Conservation (phyloP, 2,888 invertebrate genomes). For the Caenorhabditis sinica region DNA sequence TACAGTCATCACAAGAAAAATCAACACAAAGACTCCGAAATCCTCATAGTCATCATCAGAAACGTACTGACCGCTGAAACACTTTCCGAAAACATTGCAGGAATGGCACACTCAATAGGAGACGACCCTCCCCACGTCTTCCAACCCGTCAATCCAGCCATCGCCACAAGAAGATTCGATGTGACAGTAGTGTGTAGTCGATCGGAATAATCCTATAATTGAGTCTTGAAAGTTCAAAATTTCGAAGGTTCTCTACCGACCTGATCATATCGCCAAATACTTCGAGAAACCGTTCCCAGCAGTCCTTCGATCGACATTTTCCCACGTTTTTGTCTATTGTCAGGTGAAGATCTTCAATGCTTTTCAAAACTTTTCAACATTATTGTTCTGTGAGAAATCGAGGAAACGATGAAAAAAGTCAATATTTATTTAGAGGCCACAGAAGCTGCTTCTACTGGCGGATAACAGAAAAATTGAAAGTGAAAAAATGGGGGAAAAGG, state of each 20-base stretch:
- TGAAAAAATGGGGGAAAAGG: background rate
- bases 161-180: slow-evolving; percentile 71
- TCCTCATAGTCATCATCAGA: background rate
- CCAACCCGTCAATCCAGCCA: slow-evolving; percentile 67
- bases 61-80: slow-evolving; percentile 67
- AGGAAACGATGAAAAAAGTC: slow-evolving; percentile 33
- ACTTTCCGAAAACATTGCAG: slow-evolving; percentile 71
- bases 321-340: slow-evolving; percentile 40
- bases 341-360: slow-evolving; percentile 1
- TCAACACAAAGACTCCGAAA: background rate
- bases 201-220: slow-evolving; percentile 71
- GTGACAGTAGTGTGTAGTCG: slow-evolving; percentile 72
- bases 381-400: slow-evolving; percentile 35
- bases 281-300: slow-evolving; percentile 42
- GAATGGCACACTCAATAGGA: slow-evolving; percentile 76
- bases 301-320: slow-evolving; percentile 61
- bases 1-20: too few relatives aligned
- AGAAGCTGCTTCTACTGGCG: background rate
- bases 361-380: slow-evolving; percentile 37
- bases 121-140: slow-evolving; percentile 68
- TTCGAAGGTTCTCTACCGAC: slow-evolving; percentile 16
- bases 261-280: slow-evolving; percentile 62
- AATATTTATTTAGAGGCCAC: slow-evolving; percentile 41
- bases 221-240: background rate
- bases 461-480: background rate